Conservation (phyloP, 92 coral and sea anemone species). For the Metridium senile region DNA sequence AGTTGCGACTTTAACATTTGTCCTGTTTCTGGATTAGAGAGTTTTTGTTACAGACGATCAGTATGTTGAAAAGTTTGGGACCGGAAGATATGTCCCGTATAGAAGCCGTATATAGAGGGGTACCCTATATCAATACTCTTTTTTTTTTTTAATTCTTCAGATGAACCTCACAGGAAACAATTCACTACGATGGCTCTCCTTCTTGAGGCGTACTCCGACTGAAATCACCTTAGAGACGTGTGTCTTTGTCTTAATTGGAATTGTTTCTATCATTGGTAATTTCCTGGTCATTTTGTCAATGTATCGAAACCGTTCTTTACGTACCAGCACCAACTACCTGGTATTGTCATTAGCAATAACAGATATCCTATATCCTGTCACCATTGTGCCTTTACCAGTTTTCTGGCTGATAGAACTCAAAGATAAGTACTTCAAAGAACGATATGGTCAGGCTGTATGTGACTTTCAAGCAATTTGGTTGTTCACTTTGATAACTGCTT, state of each 20-base stretch:
- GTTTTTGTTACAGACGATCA: too few species aligned
- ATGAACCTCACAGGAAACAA: too few species aligned
- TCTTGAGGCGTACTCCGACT: background rate
- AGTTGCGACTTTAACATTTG: too few species aligned
- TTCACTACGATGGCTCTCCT: background rate
- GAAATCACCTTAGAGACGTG: slow-evolving; percentile 23
- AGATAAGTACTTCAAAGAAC: background rate
- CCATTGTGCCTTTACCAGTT: slow-evolving; percentile 12
- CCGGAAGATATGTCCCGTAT: too few species aligned
- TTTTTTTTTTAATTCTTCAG: too few species aligned
- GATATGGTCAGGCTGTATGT: slow-evolving; percentile 10
- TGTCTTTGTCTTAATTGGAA: slow-evolving; percentile 6
- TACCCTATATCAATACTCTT: too few species aligned
- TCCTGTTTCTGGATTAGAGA: too few species aligned
- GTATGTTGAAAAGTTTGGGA: too few species aligned
- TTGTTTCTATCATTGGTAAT: slow-evolving; percentile 29
- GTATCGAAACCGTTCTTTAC: slow-evolving; percentile 20
- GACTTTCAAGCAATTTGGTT: slow-evolving; percentile 21
- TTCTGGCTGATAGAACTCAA: background rate
- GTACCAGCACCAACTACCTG: slow-evolving; percentile 27
- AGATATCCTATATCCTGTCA: slow-evolving; percentile 20
- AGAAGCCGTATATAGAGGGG: too few species aligned
- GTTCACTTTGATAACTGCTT: background rate
- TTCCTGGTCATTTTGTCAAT: slow-evolving; percentile 29
- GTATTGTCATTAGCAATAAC: slow-evolving; percentile 24